Evolutionary conservation across 2,888 invertebrate species (phyloP).

Genomic region (Euclidia mi): DNA sequence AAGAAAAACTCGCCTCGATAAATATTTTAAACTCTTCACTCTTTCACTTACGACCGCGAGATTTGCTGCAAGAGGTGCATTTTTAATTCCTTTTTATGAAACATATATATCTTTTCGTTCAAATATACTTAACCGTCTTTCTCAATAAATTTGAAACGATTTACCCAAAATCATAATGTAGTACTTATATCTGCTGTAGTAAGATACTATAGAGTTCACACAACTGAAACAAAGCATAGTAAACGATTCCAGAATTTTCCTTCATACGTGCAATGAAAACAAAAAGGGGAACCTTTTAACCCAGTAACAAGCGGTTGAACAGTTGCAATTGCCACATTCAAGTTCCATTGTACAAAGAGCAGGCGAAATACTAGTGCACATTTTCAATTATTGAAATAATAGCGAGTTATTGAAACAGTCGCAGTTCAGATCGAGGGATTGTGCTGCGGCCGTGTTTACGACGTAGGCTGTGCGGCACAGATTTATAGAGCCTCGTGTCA

Average conservation of each 20-base stretch:
- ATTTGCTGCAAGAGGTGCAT: constrained; percentile 21
- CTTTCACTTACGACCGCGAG: constrained; percentile 27
- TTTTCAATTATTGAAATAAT: constrained; percentile 67
- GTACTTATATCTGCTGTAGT: too few species aligned
- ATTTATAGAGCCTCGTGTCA: constrained; percentile 84
- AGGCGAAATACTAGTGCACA: constrained; percentile 39
- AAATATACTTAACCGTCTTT: too few species aligned
- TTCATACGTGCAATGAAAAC: constrained; percentile 5
- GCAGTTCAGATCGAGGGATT: constrained; percentile 75
- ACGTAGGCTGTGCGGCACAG: constrained; percentile 68
- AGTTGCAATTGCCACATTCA: constrained; percentile 42
- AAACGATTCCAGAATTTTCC: not conserved
- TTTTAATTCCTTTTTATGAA: constrained; percentile 17
- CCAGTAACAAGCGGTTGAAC: constrained; percentile 20
- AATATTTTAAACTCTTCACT: constrained; percentile 43
- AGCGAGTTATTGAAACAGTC: constrained; percentile 74
- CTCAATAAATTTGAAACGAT: too few species aligned
- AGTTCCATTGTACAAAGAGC: constrained; percentile 39
- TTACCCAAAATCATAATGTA: too few species aligned
- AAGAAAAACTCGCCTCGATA: constrained; percentile 45
- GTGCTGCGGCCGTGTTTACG: constrained; percentile 74
- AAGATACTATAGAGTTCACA: too few species aligned
- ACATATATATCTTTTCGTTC: too few species aligned
- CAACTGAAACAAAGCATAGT: not conserved
- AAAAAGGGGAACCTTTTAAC: constrained; percentile 15